These are phyloP conservation scores for Dryocosmus kuriphilus DNA, from an alignment of 2,888 invertebrate genomes.

Conservation along the genomic window DNA sequence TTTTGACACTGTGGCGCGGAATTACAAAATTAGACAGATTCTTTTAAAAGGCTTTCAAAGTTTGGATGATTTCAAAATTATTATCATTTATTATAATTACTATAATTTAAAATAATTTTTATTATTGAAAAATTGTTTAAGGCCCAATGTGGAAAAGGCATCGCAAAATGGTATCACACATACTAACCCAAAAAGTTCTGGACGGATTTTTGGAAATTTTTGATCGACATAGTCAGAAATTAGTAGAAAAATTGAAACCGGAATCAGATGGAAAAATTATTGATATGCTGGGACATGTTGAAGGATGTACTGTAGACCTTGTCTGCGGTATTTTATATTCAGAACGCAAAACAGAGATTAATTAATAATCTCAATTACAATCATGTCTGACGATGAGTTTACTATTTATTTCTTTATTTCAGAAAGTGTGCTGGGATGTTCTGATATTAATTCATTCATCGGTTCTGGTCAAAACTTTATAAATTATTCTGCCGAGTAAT, in stretches of 20 bases:
- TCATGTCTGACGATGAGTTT: not conserved
- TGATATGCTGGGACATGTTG: constrained; percentile 50
- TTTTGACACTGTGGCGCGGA: not conserved
- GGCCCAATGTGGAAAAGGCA: constrained; percentile 55
- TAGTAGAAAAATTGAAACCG: constrained; percentile 49
- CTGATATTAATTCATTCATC: constrained; percentile 45
- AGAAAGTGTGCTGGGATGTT: constrained; percentile 57
- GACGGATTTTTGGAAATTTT: constrained; percentile 50
- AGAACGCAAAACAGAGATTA: not conserved
- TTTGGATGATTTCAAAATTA: not conserved
- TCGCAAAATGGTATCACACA: constrained; percentile 55
- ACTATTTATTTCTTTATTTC: constrained; percentile 11
- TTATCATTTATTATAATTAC: too few species aligned
- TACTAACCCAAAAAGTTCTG: constrained; percentile 51
- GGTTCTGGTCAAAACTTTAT: constrained; percentile 50
- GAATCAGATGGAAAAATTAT: constrained; percentile 50
- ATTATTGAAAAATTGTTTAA: constrained; percentile 27
- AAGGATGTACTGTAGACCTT: constrained; percentile 53
- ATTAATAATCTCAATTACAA: not conserved
- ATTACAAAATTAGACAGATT: not conserved
- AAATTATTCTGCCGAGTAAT: constrained; percentile 50
- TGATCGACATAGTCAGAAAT: constrained; percentile 48
- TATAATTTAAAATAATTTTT: not conserved
- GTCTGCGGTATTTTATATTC: constrained; percentile 51
- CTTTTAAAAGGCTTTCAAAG: not conserved